These are phyloP conservation scores for Gari tellinella DNA, from an alignment of 2,888 invertebrate species.

Conservation along the genomic window DNA sequence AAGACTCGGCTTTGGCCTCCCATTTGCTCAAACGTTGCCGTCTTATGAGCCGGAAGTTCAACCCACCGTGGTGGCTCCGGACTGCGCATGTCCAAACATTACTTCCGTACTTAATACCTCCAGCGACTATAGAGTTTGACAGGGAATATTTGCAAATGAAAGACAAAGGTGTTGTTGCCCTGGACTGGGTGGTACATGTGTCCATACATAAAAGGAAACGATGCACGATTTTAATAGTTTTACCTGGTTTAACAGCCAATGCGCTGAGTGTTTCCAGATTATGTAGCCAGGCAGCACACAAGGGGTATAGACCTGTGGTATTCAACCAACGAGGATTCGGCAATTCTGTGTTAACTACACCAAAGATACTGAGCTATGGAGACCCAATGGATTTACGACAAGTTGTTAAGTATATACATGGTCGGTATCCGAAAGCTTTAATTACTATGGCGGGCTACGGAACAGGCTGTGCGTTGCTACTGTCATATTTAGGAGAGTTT, in stretches of 20 bases:
- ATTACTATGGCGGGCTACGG: conserved; percentile 76
- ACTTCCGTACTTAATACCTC: conserved; percentile 61
- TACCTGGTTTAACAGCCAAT: conserved; percentile 75
- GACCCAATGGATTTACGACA: conserved; percentile 79
- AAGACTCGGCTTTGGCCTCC: conserved; percentile 75
- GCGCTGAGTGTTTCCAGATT: conserved; percentile 63
- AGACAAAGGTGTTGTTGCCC: conserved; percentile 78
- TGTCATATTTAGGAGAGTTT: conserved; percentile 81
- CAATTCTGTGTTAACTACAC: conserved; percentile 73
- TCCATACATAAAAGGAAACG: conserved; percentile 63
- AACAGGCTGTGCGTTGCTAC: conserved; percentile 73
- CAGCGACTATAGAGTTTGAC: conserved; percentile 57
- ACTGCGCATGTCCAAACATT: conserved; percentile 78
- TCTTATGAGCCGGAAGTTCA: conserved; percentile 69
- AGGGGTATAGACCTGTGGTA: conserved; percentile 76
- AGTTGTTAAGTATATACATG: conserved; percentile 74
- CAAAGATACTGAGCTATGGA: conserved; percentile 75
- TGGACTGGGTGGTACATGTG: conserved; percentile 76
- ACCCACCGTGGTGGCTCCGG: conserved; percentile 71
- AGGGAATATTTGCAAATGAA: conserved; percentile 78
- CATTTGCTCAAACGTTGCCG: conserved; percentile 74
- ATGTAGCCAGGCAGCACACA: conserved; percentile 66
- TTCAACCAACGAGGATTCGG: conserved; percentile 79
- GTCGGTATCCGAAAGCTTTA: conserved; percentile 65
- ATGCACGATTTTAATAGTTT: conserved; percentile 69